Percentiles rank a stretch among this genome's conserved stretches.
These are phyloP conservation scores for Varanus salvator DNA, from an alignment of 2,113 vertebrate species.

Conservation along the genomic window DNA sequence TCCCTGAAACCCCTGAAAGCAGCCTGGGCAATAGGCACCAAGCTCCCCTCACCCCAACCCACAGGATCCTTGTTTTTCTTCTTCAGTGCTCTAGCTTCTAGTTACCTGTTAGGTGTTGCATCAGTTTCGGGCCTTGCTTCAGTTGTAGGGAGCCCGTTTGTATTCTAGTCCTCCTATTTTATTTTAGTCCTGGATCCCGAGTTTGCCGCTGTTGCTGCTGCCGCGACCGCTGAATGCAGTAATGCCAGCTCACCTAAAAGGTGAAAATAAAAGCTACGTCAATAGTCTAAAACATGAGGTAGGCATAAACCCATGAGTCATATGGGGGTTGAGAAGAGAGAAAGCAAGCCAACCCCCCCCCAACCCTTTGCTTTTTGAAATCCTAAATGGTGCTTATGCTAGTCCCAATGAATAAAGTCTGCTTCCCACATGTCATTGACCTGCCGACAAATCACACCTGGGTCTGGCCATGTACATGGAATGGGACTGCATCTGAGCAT, in stretches of 20 bases:
- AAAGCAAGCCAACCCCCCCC: not conserved
- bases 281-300: not conserved
- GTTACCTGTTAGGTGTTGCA: conserved; percentile 13
- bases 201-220: not conserved
- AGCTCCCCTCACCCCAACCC: not conserved
- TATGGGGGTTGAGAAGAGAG: not conserved
- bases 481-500: not conserved
- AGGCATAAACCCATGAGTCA: conserved; percentile 9
- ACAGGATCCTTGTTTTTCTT: not conserved
- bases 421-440: not conserved
- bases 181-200: not conserved
- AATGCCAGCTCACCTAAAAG: conserved; percentile 14
- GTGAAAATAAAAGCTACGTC: conserved; percentile 8
- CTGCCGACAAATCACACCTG: not conserved
- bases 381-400: not conserved
- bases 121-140: not conserved
- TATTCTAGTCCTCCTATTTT: not conserved
- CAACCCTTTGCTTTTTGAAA: not conserved
- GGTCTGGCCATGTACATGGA: not conserved
- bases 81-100: not conserved
- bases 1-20: not conserved
- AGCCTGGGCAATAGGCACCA: not conserved
- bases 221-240: conserved; percentile 1
- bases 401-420: not conserved
- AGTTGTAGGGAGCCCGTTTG: not conserved